phyloP scores from a whole-genome alignment of 2,888 invertebrate species.

The Luperina testacea region DNA sequence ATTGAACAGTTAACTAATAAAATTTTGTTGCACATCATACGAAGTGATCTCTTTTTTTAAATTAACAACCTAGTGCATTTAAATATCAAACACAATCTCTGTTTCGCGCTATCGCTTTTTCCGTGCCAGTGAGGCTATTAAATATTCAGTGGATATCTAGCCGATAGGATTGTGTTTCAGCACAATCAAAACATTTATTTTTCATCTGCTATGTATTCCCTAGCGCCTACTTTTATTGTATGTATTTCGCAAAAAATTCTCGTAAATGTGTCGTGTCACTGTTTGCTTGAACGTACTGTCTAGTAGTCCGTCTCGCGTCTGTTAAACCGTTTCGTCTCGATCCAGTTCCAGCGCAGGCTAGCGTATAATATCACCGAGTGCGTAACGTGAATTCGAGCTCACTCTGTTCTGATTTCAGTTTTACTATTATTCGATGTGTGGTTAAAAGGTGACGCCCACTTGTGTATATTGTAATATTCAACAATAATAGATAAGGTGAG shows the following conservation, averaged over 20 bases:
- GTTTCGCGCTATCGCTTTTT: constrained; percentile 40
- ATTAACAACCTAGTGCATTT: constrained; percentile 8
- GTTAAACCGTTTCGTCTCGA: constrained; percentile 46
- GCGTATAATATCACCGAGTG: constrained; percentile 33
- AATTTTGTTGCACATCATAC: background rate
- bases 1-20: background rate
- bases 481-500: constrained; percentile 38
- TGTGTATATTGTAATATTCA: constrained; percentile 18
- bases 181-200: constrained; percentile 51
- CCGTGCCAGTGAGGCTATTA: constrained; percentile 46
- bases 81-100: constrained; percentile 34
- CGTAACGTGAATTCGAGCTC: constrained; percentile 32
- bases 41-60: background rate
- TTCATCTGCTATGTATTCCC: constrained; percentile 47
- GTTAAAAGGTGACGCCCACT: constrained; percentile 41
- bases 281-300: constrained; percentile 22
- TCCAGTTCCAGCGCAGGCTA: constrained; percentile 44
- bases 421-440: constrained; percentile 28
- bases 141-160: constrained; percentile 51
- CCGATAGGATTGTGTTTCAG: constrained; percentile 55
- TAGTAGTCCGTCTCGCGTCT: constrained; percentile 17
- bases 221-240: constrained; percentile 23
- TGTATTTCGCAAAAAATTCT: background rate
- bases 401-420: constrained; percentile 42
- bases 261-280: constrained; percentile 18